Evolutionary conservation across 2,888 invertebrate species (phyloP), one percentile per base, ranked within the genome.

Genomic region (Eristalis arbustorum): DNA sequence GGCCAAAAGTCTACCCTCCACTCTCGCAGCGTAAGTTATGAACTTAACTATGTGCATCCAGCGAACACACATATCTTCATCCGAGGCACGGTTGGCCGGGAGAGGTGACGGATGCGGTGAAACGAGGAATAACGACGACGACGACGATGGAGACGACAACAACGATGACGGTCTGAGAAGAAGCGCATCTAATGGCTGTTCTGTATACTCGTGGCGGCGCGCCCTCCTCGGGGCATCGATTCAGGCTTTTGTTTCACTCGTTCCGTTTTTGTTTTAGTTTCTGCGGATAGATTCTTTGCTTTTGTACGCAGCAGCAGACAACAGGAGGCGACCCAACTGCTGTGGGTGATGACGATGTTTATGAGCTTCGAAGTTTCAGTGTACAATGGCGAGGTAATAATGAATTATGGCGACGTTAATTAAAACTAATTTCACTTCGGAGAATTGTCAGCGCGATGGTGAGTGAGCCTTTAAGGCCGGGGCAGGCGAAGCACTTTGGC

Each of bases 1-100:
- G 88, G 88, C 88, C 88, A 84, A 84, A 88, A 84, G 84, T 84
- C 88, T 88, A 73, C 84, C 73, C 87, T 64, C 61, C 67, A 23
- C 67, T 72, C 64, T 67, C 28, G 49, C 62, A 5, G 18, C 22
- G 63, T 80, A 72, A 81, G 69, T 57, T 73, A 77, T 73, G 73
- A 85, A 72, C 75, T 72, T 18, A 18, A 49, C 49, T 18, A 49
- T 49, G 63, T 67, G 66, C 23, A 23, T 40, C 25, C 67, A 69
- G n/a, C 61, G 56, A 10, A 57, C n/a, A 64, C 25, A 66, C 57
- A 61, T 79, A 72, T 18, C 64, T 74, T 62, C 31, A 56, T 72
- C 37, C 49, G 68, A 34, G n/a, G 56, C 31, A 31, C 31, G 49
- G 23, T 25, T 23, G 14, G 40, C 10, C 64, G 56, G n/a, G n/a